Percentiles rank a stretch among this genome's conserved stretches.
Conservation (phyloP, 2,113 vertebrate species). For the Oenanthe melanoleuca region DNA sequence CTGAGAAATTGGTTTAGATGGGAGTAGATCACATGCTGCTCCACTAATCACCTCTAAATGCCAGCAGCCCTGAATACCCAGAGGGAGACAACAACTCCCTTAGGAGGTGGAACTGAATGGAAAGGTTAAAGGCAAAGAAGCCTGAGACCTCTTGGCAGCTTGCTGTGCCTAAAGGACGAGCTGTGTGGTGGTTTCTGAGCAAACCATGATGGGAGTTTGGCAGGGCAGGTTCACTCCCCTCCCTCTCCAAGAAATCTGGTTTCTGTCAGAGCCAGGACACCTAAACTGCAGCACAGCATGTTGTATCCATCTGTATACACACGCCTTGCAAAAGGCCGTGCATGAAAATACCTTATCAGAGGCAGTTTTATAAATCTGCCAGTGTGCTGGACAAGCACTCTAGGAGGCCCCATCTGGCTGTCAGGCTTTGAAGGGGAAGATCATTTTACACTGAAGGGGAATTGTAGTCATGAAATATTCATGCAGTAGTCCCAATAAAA, state of each 20-base stretch:
- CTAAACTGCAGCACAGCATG: neutral
- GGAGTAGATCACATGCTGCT: neutral
- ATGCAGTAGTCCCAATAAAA: constrained; percentile 62
- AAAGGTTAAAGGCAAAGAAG: neutral
- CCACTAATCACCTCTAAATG: neutral
- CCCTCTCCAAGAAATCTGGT: neutral
- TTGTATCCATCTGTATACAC: neutral
- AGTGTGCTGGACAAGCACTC: neutral
- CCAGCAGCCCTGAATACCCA: neutral
- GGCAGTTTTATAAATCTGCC: constrained; percentile 27
- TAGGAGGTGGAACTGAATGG: neutral
- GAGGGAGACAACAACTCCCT: neutral
- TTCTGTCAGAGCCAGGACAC: neutral
- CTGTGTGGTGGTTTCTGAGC: neutral
- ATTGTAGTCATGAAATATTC: constrained; percentile 59
- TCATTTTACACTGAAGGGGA: constrained; percentile 42
- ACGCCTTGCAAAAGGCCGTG: neutral
- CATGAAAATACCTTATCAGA: constrained; percentile 5
- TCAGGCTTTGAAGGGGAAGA: constrained; percentile 40
- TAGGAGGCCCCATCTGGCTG: constrained; percentile 51
- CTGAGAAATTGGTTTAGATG: neutral
- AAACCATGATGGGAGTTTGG: neutral
- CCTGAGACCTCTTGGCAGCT: neutral
- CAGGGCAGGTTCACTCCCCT: neutral
- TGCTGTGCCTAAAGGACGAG: neutral